Conservation (phyloP, 2,113 vertebrate genomes). For the Garra rufa region DNA sequence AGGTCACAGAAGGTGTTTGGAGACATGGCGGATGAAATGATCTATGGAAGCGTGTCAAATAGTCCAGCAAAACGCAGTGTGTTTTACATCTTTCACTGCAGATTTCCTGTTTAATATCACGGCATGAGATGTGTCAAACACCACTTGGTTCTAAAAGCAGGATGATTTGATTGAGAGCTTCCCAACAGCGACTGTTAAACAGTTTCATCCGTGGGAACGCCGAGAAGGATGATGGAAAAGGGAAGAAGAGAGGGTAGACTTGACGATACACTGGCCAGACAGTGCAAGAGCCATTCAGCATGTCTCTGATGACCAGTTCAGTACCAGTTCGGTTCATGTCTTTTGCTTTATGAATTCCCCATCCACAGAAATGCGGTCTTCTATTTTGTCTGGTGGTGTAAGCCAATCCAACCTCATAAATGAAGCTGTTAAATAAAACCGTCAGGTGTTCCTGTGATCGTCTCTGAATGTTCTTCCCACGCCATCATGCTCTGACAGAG, state of each 20-base stretch:
- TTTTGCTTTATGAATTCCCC: conserved; percentile 24
- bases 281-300: conserved; percentile 63
- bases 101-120: conserved; percentile 46
- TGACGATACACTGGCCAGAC: conserved; percentile 67
- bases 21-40: conserved; percentile 69
- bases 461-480: conserved; percentile 63
- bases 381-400: conserved; percentile 43
- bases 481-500: conserved; percentile 64
- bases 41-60: conserved; percentile 67
- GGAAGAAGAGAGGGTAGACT: conserved; percentile 34
- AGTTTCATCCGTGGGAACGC: conserved; percentile 59
- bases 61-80: conserved; percentile 46
- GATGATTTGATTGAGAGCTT: conserved; percentile 49
- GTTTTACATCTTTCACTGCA: conserved; percentile 10
- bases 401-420: conserved; percentile 73
- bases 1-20: conserved; percentile 74
- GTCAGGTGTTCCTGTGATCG: conserved; percentile 56
- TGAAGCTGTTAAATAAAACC: conserved; percentile 82
- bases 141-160: conserved; percentile 47
- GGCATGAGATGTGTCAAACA: conserved; percentile 61
- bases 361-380: not conserved
- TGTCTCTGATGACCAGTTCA: conserved; percentile 69
- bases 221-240: conserved; percentile 56
- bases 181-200: conserved; percentile 45
- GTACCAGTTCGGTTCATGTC: conserved; percentile 58